Base-by-base conservation (phyloP, 2,888 invertebrate species). In the Mythimna vitellina region DNA sequence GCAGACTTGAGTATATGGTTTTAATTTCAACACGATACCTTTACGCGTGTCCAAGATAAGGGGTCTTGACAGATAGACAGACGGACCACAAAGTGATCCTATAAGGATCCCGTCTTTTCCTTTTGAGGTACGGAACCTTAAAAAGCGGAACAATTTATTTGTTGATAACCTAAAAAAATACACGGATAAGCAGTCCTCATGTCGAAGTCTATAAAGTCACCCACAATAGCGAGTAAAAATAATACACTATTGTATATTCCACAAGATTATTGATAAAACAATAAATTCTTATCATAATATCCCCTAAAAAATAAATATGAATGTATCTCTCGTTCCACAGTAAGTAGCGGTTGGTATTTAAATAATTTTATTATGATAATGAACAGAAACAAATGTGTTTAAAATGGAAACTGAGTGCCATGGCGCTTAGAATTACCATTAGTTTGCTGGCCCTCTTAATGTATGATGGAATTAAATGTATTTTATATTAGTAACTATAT, bases 351-450 rank as follows among this genome's bases (percentile, higher is more conserved):
- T 70, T 68, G 38, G 76, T 76, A 81, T 79, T 79, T 78, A 71
- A 83, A 83, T 79, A 83, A 71, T 81, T 76, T 71, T 83, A 81
- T 79, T 83, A 83, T 83, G 83, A 66, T 79, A 83, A 83, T 83
- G 53, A 25, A 58, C 49, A 14, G 56, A 63, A 78, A 81, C 62
- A 75, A 78, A 83, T 83, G 76, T 69, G 73, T 77, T 75, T 75
- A 65, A 75, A 81, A 83, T 83, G 76, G 62, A 73, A 83, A 83
- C 49, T 53, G 46, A 20, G 25, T 32, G 35, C 62, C 75, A 77
- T 79, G 70, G 70, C 70, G 74, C 68, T 73, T 83, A 71, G 58
- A 61, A 78, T 83, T 62, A 80, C 49, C 70, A 74, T 80, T 70
- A 74, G 38, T 76, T 76, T 76, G n/a, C 58, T 53, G 12, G 64